Percentiles rank a stretch among this genome's conserved stretches.
These are phyloP conservation scores for Ceratothoa steindachneri DNA, from an alignment of 2,888 invertebrate species.

Conservation along the genomic window DNA sequence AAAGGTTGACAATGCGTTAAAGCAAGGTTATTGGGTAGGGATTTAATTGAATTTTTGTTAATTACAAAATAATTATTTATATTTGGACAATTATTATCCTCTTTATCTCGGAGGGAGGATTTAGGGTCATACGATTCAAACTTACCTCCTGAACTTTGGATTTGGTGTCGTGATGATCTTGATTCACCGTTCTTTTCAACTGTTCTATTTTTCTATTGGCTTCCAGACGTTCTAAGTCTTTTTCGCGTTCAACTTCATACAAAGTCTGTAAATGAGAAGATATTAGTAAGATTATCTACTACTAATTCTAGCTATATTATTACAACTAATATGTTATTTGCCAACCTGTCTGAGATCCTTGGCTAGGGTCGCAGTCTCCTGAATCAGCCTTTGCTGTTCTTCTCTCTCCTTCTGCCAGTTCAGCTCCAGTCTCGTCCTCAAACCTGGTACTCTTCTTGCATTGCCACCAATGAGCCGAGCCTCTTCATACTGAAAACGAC, in stretches of 20 bases:
- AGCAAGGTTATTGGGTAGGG: too few species aligned
- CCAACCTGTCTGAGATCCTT: slow-evolving; percentile 62
- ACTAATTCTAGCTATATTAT: neutral
- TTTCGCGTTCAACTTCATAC: slow-evolving; percentile 73
- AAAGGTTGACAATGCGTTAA: too few species aligned
- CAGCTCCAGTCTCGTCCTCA: slow-evolving; percentile 80
- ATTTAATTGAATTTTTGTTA: too few species aligned
- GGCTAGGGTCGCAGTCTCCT: slow-evolving; percentile 84
- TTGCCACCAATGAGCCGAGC: slow-evolving; percentile 77
- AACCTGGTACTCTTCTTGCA: slow-evolving; percentile 76
- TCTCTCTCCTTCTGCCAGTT: slow-evolving; percentile 92
- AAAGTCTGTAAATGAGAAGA: slow-evolving; percentile 43
- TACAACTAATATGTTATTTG: neutral
- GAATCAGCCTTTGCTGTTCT: slow-evolving; percentile 81
- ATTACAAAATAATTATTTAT: too few species aligned
- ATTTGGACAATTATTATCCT: too few species aligned
- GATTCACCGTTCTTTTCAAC: slow-evolving; percentile 75
- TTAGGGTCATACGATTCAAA: too few species aligned
- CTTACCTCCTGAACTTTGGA: slow-evolving; percentile 66
- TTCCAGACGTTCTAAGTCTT: slow-evolving; percentile 82
- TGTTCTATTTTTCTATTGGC: slow-evolving; percentile 80
- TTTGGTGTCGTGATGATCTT: slow-evolving; percentile 82
- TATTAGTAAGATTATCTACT: neutral
- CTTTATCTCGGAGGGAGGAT: too few species aligned
- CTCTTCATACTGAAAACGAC: slow-evolving; percentile 71